Base-by-base conservation (phyloP, 2,113 vertebrate species). In the Pachypanchax playfairii region DNA sequence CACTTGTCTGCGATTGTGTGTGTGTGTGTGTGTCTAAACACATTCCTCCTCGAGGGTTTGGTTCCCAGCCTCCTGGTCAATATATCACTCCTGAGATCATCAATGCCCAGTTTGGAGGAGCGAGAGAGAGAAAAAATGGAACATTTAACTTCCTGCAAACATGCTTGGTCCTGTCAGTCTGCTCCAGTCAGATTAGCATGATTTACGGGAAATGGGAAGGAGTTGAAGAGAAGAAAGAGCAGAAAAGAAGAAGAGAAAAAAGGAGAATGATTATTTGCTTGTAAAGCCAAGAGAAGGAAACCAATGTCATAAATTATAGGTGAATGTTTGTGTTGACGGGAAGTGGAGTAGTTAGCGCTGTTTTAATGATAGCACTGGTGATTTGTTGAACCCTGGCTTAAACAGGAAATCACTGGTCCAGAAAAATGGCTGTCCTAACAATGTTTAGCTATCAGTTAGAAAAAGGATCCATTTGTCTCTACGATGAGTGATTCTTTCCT, bases 1-100 rank as follows among this genome's bases (percentile, higher is more conserved):
- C 50, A 31, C 70, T 61, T 65, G 61, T 65, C 33, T 73, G 63
- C 57, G 73, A 46, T 57, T 75, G 78, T 68, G 25, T 42, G 50
- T 75, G 78, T 61, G 28, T 74, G 67, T 79, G 79, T 67, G 75
- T 63, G 71, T 69, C 55, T 65, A 49, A 79, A 85, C 43, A 51
- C 79, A 82, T 88, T 87, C 85, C 80, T 68, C 65, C 64, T 62
- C 2, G 3, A 80, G 85, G 82, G 79, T 80, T 87, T 77, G 84
- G 82, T 85, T 87, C 82, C 82, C 82, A 82, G 74, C 71, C 76
- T 80, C 56, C 48, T 50, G 33, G 79, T 83, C 80, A 43, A 84
- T 89, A 87, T 87, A 90, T 90, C 85, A 87, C 58, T 62, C 77
- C 75, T 83, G 83, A 88, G 87, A 88, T 88, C 84, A 87, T 86